Conservation (phyloP, 2,113 vertebrate genomes). For the Rhipidura dahli region DNA sequence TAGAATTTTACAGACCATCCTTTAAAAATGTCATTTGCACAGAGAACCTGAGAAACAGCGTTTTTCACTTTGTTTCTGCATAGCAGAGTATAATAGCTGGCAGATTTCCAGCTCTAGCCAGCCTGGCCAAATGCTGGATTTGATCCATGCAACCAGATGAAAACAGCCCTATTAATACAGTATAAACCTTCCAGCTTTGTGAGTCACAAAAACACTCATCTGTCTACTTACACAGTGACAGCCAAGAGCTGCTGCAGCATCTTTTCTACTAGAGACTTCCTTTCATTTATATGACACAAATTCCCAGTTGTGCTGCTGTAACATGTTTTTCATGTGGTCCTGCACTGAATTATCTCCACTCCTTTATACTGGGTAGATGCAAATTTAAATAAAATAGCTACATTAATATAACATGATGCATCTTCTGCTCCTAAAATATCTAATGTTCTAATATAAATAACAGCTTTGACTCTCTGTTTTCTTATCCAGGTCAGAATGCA, state of each 20-base stretch:
- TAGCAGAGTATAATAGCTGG: background rate
- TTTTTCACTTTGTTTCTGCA: background rate
- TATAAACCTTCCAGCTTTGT: background rate
- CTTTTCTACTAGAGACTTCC: slow-evolving; percentile 19
- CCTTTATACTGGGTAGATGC: background rate
- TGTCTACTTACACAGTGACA: background rate
- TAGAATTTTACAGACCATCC: background rate
- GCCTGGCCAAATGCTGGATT: slow-evolving; percentile 25
- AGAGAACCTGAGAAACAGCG: background rate
- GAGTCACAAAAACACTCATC: background rate
- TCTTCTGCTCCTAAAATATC: background rate
- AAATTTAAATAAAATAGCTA: slow-evolving; percentile 13
- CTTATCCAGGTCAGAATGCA: background rate
- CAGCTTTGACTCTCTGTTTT: background rate
- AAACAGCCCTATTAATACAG: background rate
- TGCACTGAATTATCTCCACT: slow-evolving; percentile 21
- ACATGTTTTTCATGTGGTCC: slow-evolving; percentile 26
- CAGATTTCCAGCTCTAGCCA: background rate
- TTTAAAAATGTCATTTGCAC: background rate
- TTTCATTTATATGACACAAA: slow-evolving; percentile 56
- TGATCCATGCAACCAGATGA: slow-evolving; percentile 9
- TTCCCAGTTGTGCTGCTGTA: slow-evolving; percentile 31
- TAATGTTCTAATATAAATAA: slow-evolving; percentile 5
- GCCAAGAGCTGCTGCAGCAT: slow-evolving; percentile 13
- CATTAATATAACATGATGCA: slow-evolving; percentile 23